Base-by-base conservation (phyloP, 2,113 vertebrate genomes). In the Tetraodon nigroviridis region DNA sequence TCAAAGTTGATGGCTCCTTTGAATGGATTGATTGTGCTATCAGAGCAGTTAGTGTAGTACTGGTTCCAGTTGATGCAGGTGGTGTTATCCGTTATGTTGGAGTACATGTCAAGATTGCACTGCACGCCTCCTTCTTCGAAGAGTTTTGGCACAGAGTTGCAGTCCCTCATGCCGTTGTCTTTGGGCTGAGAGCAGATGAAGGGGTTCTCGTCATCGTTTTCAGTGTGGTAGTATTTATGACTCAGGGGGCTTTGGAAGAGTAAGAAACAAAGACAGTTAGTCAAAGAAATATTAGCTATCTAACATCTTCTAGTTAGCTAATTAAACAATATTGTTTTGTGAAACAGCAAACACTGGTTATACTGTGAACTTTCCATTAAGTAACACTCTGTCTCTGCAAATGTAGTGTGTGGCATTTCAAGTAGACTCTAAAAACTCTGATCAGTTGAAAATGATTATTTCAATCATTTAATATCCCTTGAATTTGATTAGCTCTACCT, bases 1-100 rank as follows among this genome's bases (percentile, higher is more conserved):
- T 99, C 97, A 0, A 99, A 99, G 90, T 99, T 99, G 90, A 99
- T 98, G 67, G 97, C 95, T 13, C 92, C 94, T 85, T 98, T 98
- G 87, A 98, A 98, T 37, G 97, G 97, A 87, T 99, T 99, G 89
- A 91, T 86, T 44, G 87, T 83, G 27, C 95, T 95, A 0, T 93
- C 93, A 0, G 93, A 94, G 83, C 97, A 99, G 85, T 98, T 97
- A 84, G 87, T 98, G 67, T 98, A 99, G 85, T 96, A 99, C 81
- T 94, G 93, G 89, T 98, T 98, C 97, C 97, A 99, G 80, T 99
- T 96, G 81, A 99, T 91, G 1, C 97, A 99, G 41, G 95, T 95
- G 1, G 92, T 96, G 78, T 98, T 98, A 85, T 94, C 93, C 21
- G 97, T 97, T 88, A 84, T 94, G 0, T 99, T 99, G 85, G 90